Conservation (phyloP, 2,888 invertebrate species). For the Magallana nippona region DNA sequence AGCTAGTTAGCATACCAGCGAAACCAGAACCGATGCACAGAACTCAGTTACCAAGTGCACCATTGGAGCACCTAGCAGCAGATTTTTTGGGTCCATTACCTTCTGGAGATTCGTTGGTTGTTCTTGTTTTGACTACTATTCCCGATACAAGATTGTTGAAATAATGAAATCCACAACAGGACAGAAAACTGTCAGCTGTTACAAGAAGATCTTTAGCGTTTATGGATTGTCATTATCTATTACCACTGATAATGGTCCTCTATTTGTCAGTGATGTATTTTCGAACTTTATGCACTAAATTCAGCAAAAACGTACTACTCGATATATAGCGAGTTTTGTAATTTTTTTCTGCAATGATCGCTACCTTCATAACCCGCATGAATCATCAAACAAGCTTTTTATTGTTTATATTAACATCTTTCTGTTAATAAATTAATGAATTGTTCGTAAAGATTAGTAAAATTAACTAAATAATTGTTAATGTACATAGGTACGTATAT, state of each 20-base stretch:
- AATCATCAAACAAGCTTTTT: too few relatives aligned
- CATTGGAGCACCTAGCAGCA: slow-evolving; percentile 58
- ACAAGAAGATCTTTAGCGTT: slow-evolving; percentile 49
- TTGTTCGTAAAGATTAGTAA: too few relatives aligned
- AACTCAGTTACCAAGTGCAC: slow-evolving; percentile 49
- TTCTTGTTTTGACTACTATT: slow-evolving; percentile 58
- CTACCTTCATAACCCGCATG: too few relatives aligned
- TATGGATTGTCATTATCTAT: slow-evolving; percentile 56
- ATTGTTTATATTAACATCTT: too few relatives aligned
- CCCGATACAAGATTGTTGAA: slow-evolving; percentile 53
- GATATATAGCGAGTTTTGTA: too few relatives aligned
- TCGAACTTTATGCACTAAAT: slow-evolving; percentile 50
- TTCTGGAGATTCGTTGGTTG: slow-evolving; percentile 50
- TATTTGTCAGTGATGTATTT: slow-evolving; percentile 52
- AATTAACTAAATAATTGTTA: too few relatives aligned
- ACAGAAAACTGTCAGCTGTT: slow-evolving; percentile 49
- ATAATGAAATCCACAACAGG: slow-evolving; percentile 51
- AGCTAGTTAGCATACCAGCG: slow-evolving; percentile 42
- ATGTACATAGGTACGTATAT: too few relatives aligned
- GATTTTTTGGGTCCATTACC: slow-evolving; percentile 61
- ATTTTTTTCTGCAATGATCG: too few relatives aligned
- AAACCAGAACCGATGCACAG: slow-evolving; percentile 51
- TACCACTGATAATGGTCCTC: slow-evolving; percentile 56
- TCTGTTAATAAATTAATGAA: too few relatives aligned
- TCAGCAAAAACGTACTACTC: slow-evolving; percentile 51